phyloP scores from a whole-genome alignment of 2,797 vertebrate species.

The Notolepis coatsorum region DNA sequence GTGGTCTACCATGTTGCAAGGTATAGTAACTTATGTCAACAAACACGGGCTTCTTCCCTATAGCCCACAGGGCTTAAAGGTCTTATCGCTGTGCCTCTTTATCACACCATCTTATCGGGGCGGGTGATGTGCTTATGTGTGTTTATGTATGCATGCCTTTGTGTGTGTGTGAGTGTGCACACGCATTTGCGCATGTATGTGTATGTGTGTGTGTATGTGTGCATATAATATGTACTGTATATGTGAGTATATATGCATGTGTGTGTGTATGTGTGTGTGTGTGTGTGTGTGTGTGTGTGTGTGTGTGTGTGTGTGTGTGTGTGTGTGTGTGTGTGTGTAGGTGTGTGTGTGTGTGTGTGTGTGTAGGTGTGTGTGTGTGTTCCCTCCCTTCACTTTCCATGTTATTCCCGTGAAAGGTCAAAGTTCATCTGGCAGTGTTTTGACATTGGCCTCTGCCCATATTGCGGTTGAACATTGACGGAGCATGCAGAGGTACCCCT shows the following conservation, averaged over 20 bases:
- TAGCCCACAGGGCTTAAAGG: neutral
- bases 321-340: neutral
- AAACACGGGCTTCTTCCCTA: neutral
- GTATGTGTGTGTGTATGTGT: neutral
- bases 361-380: neutral
- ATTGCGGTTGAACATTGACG: slow-evolving; percentile 35
- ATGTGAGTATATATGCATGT: neutral
- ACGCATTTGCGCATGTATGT: neutral
- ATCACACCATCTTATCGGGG: no score
- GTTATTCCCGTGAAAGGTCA: slow-evolving; percentile 18
- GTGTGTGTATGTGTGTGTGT: neutral
- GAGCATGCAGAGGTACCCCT: slow-evolving; percentile 15
- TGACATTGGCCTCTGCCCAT: slow-evolving; percentile 29
- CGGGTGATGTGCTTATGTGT: neutral
- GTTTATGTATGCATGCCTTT: neutral
- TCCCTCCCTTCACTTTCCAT: neutral
- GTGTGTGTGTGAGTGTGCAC: neutral
- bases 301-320: neutral
- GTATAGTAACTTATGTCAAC: neutral
- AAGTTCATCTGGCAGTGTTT: slow-evolving; percentile 16
- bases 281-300: neutral
- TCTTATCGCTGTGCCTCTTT: neutral
- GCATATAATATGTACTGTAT: no score
- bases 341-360: neutral
- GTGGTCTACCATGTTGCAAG: neutral